A percentile compares a stretch with the other conserved stretches of the same genome.
These are phyloP conservation scores for Pseudorectes ferrugineus DNA, from an alignment of 2,113 vertebrate genomes.

Conservation along the genomic window DNA sequence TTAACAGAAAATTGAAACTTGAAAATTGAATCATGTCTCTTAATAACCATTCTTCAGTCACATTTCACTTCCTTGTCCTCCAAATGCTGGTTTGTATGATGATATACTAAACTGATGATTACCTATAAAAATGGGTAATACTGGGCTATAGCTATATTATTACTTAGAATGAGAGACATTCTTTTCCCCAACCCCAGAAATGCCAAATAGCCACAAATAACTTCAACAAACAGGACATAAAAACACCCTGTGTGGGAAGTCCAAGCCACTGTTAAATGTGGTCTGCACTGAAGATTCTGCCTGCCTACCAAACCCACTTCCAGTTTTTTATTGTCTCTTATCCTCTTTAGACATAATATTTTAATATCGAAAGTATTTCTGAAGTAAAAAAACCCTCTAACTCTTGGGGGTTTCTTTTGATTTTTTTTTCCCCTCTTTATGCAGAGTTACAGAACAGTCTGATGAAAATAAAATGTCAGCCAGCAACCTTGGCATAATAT, in stretches of 20 bases:
- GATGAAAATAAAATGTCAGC: slow-evolving; percentile 99
- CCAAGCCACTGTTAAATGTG: background rate
- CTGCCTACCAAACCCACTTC: background rate
- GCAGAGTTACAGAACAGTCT: slow-evolving; percentile 85
- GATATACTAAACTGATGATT: background rate
- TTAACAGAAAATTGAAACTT: background rate
- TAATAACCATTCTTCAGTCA: background rate
- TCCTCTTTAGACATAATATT: background rate
- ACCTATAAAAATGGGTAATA: background rate
- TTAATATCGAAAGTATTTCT: background rate
- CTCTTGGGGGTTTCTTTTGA: background rate
- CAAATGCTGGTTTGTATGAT: background rate
- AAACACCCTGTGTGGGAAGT: background rate
- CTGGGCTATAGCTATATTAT: background rate
- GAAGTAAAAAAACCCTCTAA: background rate
- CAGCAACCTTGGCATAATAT: slow-evolving; percentile 96
- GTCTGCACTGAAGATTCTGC: background rate
- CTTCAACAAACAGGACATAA: background rate
- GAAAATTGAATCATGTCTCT: background rate
- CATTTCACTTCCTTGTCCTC: background rate
- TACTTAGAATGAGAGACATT: background rate
- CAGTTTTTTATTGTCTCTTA: background rate
- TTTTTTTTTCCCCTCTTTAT: background rate
- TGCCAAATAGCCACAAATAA: background rate
- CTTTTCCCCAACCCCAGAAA: background rate